Percentiles rank a stretch among this genome's conserved stretches.
Evolutionary conservation across 2,797 vertebrate species (phyloP).

Genomic region (Hozukius guyotensis): DNA sequence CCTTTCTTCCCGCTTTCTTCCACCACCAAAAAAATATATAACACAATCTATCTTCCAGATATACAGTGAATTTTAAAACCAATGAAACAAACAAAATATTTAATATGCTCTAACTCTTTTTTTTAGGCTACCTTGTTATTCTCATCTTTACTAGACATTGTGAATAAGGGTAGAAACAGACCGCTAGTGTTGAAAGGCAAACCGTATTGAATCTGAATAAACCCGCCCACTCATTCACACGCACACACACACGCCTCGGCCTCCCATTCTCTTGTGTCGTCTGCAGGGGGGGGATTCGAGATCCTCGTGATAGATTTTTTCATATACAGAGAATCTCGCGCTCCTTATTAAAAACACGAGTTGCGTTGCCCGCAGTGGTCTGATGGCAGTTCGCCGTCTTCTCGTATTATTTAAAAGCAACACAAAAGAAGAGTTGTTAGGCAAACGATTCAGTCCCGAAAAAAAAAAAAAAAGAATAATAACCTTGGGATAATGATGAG

Average conservation of each 20-base stretch:
- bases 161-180: constrained; percentile 94
- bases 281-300: constrained; percentile 77
- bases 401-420: constrained; percentile 81
- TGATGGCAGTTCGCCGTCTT: constrained; percentile 64
- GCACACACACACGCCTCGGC: constrained; percentile 33
- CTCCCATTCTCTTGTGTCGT: constrained; percentile 78
- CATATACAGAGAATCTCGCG: constrained; percentile 56
- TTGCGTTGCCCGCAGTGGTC: constrained; percentile 59
- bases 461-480: constrained; percentile 71
- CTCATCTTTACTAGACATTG: constrained; percentile 91
- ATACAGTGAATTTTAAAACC: constrained; percentile 87
- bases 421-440: constrained; percentile 89
- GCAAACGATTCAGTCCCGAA: constrained; percentile 75
- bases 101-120: constrained; percentile 80
- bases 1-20: constrained; percentile 19
- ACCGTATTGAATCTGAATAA: constrained; percentile 88
- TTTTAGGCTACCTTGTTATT: constrained; percentile 92
- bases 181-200: constrained; percentile 98
- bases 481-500: constrained; percentile 50
- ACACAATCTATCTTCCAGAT: constrained; percentile 83
- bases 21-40: constrained; percentile 56
- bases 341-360: constrained; percentile 60
- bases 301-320: constrained; percentile 49
- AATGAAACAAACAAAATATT: constrained; percentile 63
- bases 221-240: constrained; percentile 43